Conservation (phyloP, 2,888 invertebrate species). For the Pimpla rufipes region DNA sequence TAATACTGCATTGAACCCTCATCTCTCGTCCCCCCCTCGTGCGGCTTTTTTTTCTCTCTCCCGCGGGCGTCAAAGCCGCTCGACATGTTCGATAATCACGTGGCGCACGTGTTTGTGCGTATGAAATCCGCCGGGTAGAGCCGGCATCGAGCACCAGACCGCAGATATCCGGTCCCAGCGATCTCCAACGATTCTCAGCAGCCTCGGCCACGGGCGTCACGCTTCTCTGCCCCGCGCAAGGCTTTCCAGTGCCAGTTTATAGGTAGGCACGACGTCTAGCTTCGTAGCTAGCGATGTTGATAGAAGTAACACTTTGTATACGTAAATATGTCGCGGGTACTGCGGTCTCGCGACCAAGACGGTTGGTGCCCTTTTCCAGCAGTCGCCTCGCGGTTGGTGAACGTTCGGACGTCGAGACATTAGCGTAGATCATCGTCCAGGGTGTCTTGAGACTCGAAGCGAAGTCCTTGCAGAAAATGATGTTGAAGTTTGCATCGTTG, state of each 20-base stretch:
- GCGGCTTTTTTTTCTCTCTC: not conserved
- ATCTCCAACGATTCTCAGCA: conserved; percentile 82
- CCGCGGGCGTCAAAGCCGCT: conserved; percentile 1
- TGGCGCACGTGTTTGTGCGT: conserved; percentile 39
- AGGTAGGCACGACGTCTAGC: conserved; percentile 82
- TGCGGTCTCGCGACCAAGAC: conserved; percentile 6
- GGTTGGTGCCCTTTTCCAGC: conserved; percentile 76
- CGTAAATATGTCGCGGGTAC: not conserved
- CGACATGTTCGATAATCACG: conserved; percentile 18
- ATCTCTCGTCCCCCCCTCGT: not conserved
- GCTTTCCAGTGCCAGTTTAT: conserved; percentile 85
- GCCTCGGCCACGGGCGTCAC: conserved; percentile 82
- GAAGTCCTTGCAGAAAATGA: too few relatives aligned
- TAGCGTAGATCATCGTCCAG: too few relatives aligned
- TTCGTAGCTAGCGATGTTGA: conserved; percentile 1
- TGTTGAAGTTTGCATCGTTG: too few relatives aligned
- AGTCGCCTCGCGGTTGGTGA: conserved; percentile 31
- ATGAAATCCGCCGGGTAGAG: conserved; percentile 82
- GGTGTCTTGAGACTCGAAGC: not conserved
- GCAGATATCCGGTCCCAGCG: conserved; percentile 85
- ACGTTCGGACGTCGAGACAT: not conserved
- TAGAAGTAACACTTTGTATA: not conserved
- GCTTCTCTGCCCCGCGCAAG: conserved; percentile 86
- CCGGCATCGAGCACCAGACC: conserved; percentile 87
- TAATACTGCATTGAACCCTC: not conserved